Evolutionary conservation across 2,888 invertebrate species (phyloP), one percentile per base, ranked within the genome.

Genomic region (Zelleria hepariella): DNA sequence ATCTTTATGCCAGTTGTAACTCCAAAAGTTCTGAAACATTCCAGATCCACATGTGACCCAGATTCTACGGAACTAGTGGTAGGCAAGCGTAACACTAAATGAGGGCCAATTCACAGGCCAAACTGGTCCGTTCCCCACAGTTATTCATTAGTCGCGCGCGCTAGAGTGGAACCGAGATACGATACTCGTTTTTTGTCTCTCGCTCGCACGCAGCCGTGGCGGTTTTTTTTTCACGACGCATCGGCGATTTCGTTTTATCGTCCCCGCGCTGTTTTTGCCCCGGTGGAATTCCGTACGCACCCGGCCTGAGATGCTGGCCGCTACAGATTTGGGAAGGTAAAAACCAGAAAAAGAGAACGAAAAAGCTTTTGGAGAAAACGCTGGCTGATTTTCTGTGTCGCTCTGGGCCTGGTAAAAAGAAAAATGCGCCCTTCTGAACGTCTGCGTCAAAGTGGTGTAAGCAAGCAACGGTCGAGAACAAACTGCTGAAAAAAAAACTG

Each of bases 161-260:
- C 80, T 80, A 83, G 85, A 86, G 86, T 82, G 86, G 82, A 84
- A 86, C 85, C 76, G 84, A 74, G 80, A 86, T 84, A 83, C 82
- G 82, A 84, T 85, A 80, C 60, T 58, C 80, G 77, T 85, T 86
- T 86, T 86, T 86, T 85, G 80, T 78, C 71, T 86, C 86, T 80
- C 79, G 63, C 84, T 85, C 86, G 82, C 82, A 86, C 86, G 81
- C 78, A 83, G 78, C 77, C 75, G 78, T 81, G 78, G 82, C 80
- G 73, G 81, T 83, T 85, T 85, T 82, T 85, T 83, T 81, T 76
- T 74, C 32, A 42, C 72, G 82, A 82, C 82, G 84, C 83, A 86
- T 84, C 86, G 86, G 81, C 80, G 85, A 86, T 84, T 86, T 82
- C 82, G 82, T 83, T 85, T 86, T 82, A 84, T 83, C 85, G 82